Evolutionary conservation across 2,113 vertebrate species (phyloP), one percentile per base, ranked within the genome.

Genomic region (Osmerus mordax): DNA sequence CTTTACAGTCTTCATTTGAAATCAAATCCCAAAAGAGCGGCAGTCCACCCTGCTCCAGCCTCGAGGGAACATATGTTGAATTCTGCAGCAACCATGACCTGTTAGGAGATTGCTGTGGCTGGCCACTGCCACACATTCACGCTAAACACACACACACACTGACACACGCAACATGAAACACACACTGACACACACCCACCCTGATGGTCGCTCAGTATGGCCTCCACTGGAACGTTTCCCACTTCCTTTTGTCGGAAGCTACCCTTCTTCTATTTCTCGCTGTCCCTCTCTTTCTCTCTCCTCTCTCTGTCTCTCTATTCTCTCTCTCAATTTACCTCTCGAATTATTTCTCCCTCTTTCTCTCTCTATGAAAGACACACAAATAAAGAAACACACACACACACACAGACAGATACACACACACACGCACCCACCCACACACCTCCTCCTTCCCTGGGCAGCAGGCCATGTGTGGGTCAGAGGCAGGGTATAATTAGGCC

Each of bases 391-490:
- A 16, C 55, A 18, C 55, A 16, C 16, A 18, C 55, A 16, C 16
- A 18, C 55, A 4, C 16, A 56, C 55, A 18, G 1, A 16, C 16
- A 18, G 9, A 16, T 2, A 18, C 55, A 16, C 16, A 56, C 55
- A 18, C 16, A 16, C 3, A n/a, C 55, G 3, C n/a, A 7, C 55
- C n/a, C 55, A 56, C 15, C 6, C 55, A 56, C 55, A 56, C 55
- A 56, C 55, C n/a, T 56, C 55, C 15, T 56, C 18, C 55, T 56
- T 56, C 55, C n/a, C 55, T 56, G 55, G 55, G 55, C 55, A 56
- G 55, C 11, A 56, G 55, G 55, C 55, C 55, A 56, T 47, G 55
- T 56, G 55, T 56, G 55, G 55, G 55, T 56, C 55, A 56, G 55
- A 56, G 55, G 15, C 55, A 56, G 55, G 55, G 55, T 56, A 9